Base-by-base conservation (phyloP, 2,888 invertebrate species). In the Eupithecia abbreviata region DNA sequence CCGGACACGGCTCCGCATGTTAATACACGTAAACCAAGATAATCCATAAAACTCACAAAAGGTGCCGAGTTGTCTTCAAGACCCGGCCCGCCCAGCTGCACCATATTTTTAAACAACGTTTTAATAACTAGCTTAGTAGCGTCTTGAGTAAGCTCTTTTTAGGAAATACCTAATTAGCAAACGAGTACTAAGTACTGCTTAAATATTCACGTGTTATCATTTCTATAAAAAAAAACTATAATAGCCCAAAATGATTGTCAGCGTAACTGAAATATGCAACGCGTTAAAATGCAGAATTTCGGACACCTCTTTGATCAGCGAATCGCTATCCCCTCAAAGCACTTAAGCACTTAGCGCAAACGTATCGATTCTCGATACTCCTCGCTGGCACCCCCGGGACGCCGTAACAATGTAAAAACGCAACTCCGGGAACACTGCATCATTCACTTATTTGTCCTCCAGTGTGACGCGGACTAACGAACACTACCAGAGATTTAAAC, bases 341-440 rank as follows among this genome's bases (percentile, higher is more conserved):
- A 93, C 94, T 94, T 93, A 93, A 94, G 92, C 93, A 93, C 94
- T 94, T 93, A 93, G 91, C 89, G 89, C 90, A 91, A 93, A 93
- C 93, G 93, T 93, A 93, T 93, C 93, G 93, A 92, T 93, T 92
- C 89, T 93, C 90, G 91, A 92, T 91, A 89, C 89, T 87, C 86
- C 89, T 87, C 86, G 85, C 83, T 88, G 87, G 88, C 90, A 88
- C 93, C 93, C 93, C 84, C 83, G 94, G 93, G 94, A 93, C 89
- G 84, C 83, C 82, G 90, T 88, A 88, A 91, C 92, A 92, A 91
- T 92, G 93, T 92, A 92, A 92, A 93, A 93, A 92, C 89, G 92
- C 90, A 90, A 87, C 87, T 86, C 74, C 84, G 87, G 88, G 88
- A 88, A 88, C 89, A 88, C 87, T 83, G 88, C 89, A 90, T 89